These are phyloP conservation scores for Conus ventricosus DNA, from an alignment of 1,140 invertebrate species.

Conservation along the genomic window DNA sequence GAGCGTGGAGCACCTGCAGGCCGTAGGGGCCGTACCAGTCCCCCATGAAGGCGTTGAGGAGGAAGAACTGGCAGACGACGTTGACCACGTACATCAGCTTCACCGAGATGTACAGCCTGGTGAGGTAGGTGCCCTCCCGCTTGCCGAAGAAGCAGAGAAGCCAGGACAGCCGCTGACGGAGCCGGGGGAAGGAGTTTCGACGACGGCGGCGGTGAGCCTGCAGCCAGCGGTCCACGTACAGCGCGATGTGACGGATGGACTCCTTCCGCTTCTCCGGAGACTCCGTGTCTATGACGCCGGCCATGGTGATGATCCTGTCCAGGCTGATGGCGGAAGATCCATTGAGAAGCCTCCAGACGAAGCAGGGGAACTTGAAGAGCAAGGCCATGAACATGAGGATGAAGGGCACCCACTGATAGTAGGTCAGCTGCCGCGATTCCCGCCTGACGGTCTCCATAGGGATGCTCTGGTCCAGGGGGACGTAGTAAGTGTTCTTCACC, in stretches of 20 bases:
- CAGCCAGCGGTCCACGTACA: slow-evolving; percentile 68
- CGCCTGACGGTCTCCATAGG: slow-evolving; percentile 59
- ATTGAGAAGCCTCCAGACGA: slow-evolving; percentile 69
- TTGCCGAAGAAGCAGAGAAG: slow-evolving; percentile 73
- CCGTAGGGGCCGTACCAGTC: slow-evolving; percentile 76
- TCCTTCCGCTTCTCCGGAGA: slow-evolving; percentile 60
- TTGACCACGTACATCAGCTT: slow-evolving; percentile 77
- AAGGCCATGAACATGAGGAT: slow-evolving; percentile 72
- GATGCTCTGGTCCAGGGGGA: slow-evolving; percentile 69
- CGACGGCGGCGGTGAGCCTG: slow-evolving; percentile 66
- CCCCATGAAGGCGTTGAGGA: slow-evolving; percentile 76
- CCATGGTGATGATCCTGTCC: slow-evolving; percentile 66
- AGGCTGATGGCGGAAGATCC: slow-evolving; percentile 64
- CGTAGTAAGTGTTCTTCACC: slow-evolving; percentile 77
- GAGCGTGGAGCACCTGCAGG: slow-evolving; percentile 72
- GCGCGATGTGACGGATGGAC: slow-evolving; percentile 62
- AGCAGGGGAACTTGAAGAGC: slow-evolving; percentile 68
- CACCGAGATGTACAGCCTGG: slow-evolving; percentile 75
- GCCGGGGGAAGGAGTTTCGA: slow-evolving; percentile 58
- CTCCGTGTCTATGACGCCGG: slow-evolving; percentile 58
- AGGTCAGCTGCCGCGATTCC: slow-evolving; percentile 63
- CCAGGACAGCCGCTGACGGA: slow-evolving; percentile 61
- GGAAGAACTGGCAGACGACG: slow-evolving; percentile 76
- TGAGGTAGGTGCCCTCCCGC: slow-evolving; percentile 76
- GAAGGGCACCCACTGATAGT: slow-evolving; percentile 74